Conservation (phyloP, 1,140 invertebrate species). For the Trinorchestia longiramus region DNA sequence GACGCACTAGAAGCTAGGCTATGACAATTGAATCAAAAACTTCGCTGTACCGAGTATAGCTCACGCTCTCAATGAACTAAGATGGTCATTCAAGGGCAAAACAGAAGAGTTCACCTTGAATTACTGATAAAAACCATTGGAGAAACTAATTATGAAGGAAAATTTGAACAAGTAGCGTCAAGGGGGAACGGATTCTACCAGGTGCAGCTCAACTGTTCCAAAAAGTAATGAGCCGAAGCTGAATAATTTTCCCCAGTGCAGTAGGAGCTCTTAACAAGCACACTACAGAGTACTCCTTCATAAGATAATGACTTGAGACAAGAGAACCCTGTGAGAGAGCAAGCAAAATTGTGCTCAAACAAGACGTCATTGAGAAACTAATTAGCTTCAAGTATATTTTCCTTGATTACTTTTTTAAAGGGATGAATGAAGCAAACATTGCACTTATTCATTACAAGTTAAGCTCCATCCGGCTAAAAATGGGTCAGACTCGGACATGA, state of each 20-base stretch:
- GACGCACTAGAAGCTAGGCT: neutral
- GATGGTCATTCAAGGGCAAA: neutral
- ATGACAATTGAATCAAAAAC: neutral
- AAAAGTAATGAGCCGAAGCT: neutral
- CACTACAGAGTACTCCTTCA: conserved; percentile 15
- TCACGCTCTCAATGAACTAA: neutral
- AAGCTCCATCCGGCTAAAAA: neutral
- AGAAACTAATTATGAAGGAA: neutral
- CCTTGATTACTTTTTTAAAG: neutral
- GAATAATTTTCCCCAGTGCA: neutral
- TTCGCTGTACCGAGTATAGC: neutral
- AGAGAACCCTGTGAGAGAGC: conserved; percentile 28
- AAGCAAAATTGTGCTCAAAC: conserved; percentile 38
- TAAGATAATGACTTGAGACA: neutral
- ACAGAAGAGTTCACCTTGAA: neutral
- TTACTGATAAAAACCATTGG: neutral
- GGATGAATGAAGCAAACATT: conserved; percentile 8
- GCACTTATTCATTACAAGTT: neutral
- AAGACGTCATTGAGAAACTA: conserved; percentile 43
- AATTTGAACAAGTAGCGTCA: neutral
- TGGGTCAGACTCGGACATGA: neutral
- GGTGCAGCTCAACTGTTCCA: neutral
- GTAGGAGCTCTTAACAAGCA: neutral
- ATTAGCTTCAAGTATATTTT: neutral
- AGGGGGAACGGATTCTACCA: neutral